Conservation (phyloP, 2,113 vertebrate species). For the Gymnocephalus cernua region DNA sequence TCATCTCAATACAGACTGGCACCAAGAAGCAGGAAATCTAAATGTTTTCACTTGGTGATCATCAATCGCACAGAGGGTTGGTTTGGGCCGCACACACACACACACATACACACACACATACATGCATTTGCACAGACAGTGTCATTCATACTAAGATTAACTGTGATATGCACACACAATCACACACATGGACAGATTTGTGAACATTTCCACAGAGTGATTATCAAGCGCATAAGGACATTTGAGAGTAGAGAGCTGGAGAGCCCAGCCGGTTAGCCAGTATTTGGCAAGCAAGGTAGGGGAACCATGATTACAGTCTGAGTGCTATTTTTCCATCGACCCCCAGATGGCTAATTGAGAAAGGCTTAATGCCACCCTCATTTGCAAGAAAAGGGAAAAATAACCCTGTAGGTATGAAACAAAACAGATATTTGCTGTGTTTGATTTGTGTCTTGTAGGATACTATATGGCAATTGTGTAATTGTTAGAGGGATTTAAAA, state of each 20-base stretch:
- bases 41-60: constrained; percentile 75
- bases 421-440: constrained; percentile 15
- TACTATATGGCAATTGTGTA: background rate
- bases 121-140: constrained; percentile 32
- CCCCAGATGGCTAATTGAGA: constrained; percentile 75
- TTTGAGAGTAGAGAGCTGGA: constrained; percentile 68
- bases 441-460: background rate
- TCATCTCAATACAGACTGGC: constrained; percentile 73
- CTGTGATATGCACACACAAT: constrained; percentile 26
- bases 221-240: constrained; percentile 68
- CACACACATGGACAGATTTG: constrained; percentile 39
- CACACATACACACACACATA: background rate
- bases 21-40: constrained; percentile 71
- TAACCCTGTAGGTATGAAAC: constrained; percentile 41
- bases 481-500: background rate
- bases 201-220: constrained; percentile 66
- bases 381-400: constrained; percentile 54
- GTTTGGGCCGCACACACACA: constrained; percentile 12
- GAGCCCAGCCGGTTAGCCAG: constrained; percentile 59
- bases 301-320: constrained; percentile 66
- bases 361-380: constrained; percentile 57
- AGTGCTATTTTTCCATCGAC: constrained; percentile 67
- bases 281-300: constrained; percentile 65
- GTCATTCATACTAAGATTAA: constrained; percentile 58
- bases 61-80: constrained; percentile 48